Base-by-base conservation (phyloP, 1,140 invertebrate species). In the Drosophila oshimai region DNA sequence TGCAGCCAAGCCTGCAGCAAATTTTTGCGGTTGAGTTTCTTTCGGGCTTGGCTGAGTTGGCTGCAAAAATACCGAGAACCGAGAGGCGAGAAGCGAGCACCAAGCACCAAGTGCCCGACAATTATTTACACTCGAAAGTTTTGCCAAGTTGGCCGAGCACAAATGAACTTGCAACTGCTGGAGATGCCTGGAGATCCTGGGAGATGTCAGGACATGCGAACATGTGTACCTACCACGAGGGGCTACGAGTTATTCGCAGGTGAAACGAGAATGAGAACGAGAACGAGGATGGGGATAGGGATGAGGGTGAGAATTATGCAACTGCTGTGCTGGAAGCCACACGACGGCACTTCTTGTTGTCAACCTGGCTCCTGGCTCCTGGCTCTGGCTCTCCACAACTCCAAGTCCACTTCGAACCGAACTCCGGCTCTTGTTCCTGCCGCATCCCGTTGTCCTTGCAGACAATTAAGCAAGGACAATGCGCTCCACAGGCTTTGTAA, bases 111-210 rank as follows among this genome's bases (percentile, higher is more conserved):
- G 53, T 61, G 60, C 51, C 81, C 71, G 81, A 86, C 80, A 86
- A 84, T 84, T 84, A 84, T 86, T 84, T 84, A 84, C 80, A 84
- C 80, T 84, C 71, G 70, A 86, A 80, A 84, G 65, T 86, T 86
- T 84, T 54, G 47, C 61, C 74, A 79, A 79, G 64, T 80, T 79
- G 75, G 50, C 70, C 58, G 74, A 55, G 34, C 74, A 78, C 55
- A 83, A 81, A 80, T 80, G 76, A 80, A 80, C 77, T 80, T 80
- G 79, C 51, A 26, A 51, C 47, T 45, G 37, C 37, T n/a, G 57
- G 68, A 34, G 42, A 37, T 42, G 69, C 46, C 50, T 20, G 34
- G 65, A 47, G 29, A 37, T 29, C 57, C 55, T 12, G 26, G 22
- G 46, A 44, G 58, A 33, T 51, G 58, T 45, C 67, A 67, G 50